These are phyloP conservation scores for Megastigmus dorsalis DNA, from an alignment of 2,888 invertebrate species.

Conservation along the genomic window DNA sequence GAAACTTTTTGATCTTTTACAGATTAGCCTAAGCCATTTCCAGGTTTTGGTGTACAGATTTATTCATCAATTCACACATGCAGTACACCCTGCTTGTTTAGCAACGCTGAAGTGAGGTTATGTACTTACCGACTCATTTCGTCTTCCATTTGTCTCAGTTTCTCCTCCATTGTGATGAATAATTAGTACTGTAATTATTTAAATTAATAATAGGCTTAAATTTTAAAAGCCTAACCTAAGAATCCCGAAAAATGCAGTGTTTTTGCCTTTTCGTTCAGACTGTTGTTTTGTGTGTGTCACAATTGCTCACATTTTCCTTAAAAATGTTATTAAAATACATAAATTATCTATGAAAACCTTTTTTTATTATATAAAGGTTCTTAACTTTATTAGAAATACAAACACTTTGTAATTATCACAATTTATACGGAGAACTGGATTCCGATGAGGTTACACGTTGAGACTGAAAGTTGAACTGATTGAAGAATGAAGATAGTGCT, in stretches of 20 bases:
- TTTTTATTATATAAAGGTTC: neutral
- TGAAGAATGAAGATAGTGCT: neutral
- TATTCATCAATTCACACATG: too few relatives aligned
- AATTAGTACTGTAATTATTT: neutral
- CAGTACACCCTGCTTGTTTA: too few relatives aligned
- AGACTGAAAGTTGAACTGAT: too few relatives aligned
- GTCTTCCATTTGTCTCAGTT: constrained; percentile 90
- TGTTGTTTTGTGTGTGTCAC: neutral
- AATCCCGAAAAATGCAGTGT: neutral
- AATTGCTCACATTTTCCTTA: neutral
- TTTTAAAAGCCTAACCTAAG: neutral
- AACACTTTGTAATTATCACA: neutral
- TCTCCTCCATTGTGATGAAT: constrained; percentile 73
- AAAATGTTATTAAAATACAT: neutral
- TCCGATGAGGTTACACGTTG: too few relatives aligned
- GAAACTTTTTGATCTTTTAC: too few relatives aligned
- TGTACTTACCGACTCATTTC: constrained; percentile 87
- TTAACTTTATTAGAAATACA: neutral
- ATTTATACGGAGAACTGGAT: too few relatives aligned
- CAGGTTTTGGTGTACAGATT: too few relatives aligned
- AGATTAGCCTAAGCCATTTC: too few relatives aligned
- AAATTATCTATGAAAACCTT: neutral
- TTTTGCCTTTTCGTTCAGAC: neutral
- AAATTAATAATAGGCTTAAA: neutral
- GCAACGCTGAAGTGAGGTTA: constrained; percentile 47